Evolutionary conservation across 1,140 invertebrate species (phyloP), one percentile per base, ranked within the genome.

Genomic region (Megathymus violae): DNA sequence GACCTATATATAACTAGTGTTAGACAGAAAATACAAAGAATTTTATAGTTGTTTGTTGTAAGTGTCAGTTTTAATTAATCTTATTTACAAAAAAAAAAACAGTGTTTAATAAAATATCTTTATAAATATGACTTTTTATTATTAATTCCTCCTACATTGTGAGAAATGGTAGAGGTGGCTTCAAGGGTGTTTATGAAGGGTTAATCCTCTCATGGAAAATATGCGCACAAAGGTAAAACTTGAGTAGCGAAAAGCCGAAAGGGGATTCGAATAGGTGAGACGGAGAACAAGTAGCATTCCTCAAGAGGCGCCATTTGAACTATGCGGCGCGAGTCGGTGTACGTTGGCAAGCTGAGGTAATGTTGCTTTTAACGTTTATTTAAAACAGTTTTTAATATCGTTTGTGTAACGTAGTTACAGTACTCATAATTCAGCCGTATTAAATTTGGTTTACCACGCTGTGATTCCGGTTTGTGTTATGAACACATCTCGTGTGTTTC

Each of bases 1-100:
- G 74, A 86, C 80, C 78, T 86, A 88, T 80, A 80, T 70, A 69
- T 80, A 80, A 78, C 78, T 82, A 86, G 76, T 76, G 62, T 88
- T 88, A 88, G 79, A 76, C 43, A 62, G 62, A 74, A 65, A 67
- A 80, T 80, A 80, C 76, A 82, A 85, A 85, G 77, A 85, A 87
- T 89, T 89, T 89, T 89, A 89, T 88, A 89, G 83, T 85, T 88
- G 84, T 87, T 88, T 86, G 85, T 88, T 88, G 84, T 90, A 86
- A 88, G 87, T 84, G 84, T 88, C 84, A 78, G 82, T 90, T 88
- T 85, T 86, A 88, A 88, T 89, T 88, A 86, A 88, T 82, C 85
- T 88, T 88, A 88, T 90, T 88, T 90, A 90, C 83, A 89, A 84
- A 85, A 78, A 81, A 78, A 74, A 88, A n/a, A n/a, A n/a, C n/a